A percentile compares a stretch with the other conserved stretches of the same genome.
phyloP scores from a whole-genome alignment of 2,797 vertebrate species.

The Gymnothorax javanicus region DNA sequence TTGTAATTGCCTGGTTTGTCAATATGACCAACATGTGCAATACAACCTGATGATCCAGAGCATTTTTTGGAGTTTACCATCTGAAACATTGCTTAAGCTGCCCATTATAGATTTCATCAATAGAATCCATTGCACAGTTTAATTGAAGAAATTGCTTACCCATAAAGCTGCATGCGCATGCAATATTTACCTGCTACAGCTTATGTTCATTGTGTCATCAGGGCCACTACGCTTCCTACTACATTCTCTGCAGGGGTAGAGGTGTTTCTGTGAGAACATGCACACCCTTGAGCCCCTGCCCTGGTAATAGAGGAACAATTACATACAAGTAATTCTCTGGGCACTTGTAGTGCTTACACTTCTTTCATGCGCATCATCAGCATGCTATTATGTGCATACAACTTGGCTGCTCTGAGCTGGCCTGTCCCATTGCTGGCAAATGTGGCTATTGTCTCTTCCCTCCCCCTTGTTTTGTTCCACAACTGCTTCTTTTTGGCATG shows the following conservation, averaged over 20 bases:
- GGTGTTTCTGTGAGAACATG: not conserved
- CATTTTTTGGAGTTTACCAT: not conserved
- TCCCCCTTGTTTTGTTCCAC: not conserved
- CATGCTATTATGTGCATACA: not conserved
- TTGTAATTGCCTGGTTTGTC: not conserved
- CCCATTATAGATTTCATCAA: not conserved
- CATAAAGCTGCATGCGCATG: not conserved
- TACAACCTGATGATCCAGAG: not conserved
- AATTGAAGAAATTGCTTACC: not conserved
- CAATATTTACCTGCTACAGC: not conserved
- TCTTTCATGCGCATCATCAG: not conserved
- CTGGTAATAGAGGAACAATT: not conserved
- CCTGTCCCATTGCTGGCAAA: not conserved
- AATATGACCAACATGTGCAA: not conserved
- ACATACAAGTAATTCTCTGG: not conserved
- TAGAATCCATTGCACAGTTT: not conserved
- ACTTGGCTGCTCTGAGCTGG: not conserved
- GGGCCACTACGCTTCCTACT: not conserved
- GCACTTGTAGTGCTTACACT: not conserved
- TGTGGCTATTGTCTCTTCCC: not conserved
- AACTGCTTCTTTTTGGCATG: not conserved
- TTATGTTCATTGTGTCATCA: not conserved
- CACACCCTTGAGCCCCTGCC: not conserved
- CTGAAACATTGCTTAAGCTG: not conserved
- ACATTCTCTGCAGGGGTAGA: not conserved